Percentiles rank a stretch among this genome's conserved stretches.
phyloP scores from a whole-genome alignment of 2,113 vertebrate genomes.

The Anolis sagrei region DNA sequence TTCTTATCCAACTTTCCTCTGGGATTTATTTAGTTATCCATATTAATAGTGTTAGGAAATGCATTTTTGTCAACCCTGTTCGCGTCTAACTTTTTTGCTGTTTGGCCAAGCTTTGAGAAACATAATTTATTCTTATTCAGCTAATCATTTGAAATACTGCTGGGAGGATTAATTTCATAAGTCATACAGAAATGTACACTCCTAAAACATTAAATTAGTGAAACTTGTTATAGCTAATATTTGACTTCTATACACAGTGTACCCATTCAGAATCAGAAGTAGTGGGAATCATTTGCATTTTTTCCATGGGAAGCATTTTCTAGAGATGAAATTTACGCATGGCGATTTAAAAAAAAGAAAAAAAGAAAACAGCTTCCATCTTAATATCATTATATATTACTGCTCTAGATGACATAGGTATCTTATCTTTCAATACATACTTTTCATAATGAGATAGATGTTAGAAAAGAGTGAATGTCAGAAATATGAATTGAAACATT shows the following conservation, averaged over 20 bases:
- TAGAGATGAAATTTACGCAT: neutral
- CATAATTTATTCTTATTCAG: constrained; percentile 13
- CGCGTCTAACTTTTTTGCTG: constrained; percentile 1
- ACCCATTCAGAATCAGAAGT: neutral
- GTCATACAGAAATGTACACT: neutral
- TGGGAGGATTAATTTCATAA: constrained; percentile 14
- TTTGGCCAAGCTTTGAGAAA: neutral
- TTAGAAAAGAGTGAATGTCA: neutral
- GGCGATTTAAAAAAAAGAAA: too few species aligned
- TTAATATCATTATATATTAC: neutral
- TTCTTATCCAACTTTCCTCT: constrained; percentile 25
- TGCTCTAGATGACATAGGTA: neutral
- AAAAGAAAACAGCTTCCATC: too few species aligned
- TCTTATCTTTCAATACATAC: neutral
- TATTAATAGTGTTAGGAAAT: constrained; percentile 39
- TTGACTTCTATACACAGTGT: neutral
- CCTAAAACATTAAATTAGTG: constrained; percentile 1
- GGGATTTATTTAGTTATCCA: constrained; percentile 20
- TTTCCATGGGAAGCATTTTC: neutral
- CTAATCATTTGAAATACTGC: constrained; percentile 1
- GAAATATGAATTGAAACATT: too few species aligned
- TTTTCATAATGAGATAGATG: neutral
- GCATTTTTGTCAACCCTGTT: neutral
- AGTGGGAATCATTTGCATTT: neutral
- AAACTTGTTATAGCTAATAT: neutral